Conservation (phyloP, 2,797 vertebrate species). For the Carapus acus region DNA sequence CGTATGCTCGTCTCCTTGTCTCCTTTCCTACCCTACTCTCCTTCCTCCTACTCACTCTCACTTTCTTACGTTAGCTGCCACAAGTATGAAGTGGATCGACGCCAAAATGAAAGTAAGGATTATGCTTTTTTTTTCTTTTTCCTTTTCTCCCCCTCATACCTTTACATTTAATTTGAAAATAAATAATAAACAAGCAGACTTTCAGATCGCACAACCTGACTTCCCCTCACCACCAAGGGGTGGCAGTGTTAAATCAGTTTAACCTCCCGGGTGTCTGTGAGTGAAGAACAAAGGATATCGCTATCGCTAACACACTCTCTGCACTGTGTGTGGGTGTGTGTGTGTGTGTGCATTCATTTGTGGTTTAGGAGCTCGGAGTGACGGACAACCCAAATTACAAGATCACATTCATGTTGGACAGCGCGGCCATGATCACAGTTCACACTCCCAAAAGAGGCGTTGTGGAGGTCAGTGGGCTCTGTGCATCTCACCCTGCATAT, state of each 20-base stretch:
- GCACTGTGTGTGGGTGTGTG: background rate
- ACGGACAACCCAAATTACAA: slow-evolving; percentile 97
- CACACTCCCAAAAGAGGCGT: slow-evolving; percentile 95
- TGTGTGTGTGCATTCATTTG: slow-evolving; percentile 27
- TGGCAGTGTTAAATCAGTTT: slow-evolving; percentile 45
- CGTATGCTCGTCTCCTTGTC: slow-evolving; percentile 55
- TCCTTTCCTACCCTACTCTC: slow-evolving; percentile 1
- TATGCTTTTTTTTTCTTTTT: slow-evolving; percentile 7
- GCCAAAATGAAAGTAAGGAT: slow-evolving; percentile 96
- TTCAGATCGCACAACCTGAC: too few species aligned
- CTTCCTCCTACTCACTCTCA: background rate
- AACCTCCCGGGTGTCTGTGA: background rate
- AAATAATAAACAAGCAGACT: too few species aligned
- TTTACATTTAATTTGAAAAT: too few species aligned
- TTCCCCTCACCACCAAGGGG: slow-evolving; percentile 38
- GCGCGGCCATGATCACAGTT: slow-evolving; percentile 98
- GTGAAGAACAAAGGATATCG: background rate
- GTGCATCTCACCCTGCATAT: too few species aligned
- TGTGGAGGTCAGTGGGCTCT: slow-evolving; percentile 84
- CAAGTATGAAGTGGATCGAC: slow-evolving; percentile 99
- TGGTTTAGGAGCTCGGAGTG: slow-evolving; percentile 87
- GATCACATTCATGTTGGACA: slow-evolving; percentile 98
- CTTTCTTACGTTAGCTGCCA: slow-evolving; percentile 81
- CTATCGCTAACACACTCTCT: background rate
- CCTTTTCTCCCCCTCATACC: background rate